phyloP scores from a whole-genome alignment of 2,888 invertebrate genomes.

The Adelphocoris suturalis region DNA sequence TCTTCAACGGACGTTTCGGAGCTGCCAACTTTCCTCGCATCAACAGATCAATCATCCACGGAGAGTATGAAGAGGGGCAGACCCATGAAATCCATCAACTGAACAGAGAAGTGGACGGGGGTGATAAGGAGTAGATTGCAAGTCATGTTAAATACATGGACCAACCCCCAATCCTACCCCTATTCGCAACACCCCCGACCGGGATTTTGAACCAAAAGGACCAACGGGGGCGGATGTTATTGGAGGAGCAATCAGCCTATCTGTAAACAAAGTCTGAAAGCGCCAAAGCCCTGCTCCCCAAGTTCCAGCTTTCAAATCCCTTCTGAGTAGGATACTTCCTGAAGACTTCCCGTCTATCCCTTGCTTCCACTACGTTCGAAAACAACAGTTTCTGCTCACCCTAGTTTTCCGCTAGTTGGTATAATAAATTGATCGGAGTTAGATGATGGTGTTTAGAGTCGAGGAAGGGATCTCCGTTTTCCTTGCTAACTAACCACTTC shows the following conservation, averaged over 20 bases:
- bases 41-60: constrained; percentile 27
- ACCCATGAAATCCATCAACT: constrained; percentile 12
- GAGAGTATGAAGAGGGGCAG: not conserved
- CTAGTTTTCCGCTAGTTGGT: constrained; percentile 28
- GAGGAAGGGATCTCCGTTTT: not conserved
- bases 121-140: constrained; percentile 23
- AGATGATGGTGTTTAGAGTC: not conserved
- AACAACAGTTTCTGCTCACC: constrained; percentile 28
- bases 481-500: constrained; percentile 23
- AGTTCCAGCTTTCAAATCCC: constrained; percentile 11
- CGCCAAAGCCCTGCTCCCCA: constrained; percentile 28
- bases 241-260: constrained; percentile 62
- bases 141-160: constrained; percentile 35
- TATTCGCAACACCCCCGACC: not conserved
- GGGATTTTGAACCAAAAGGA: constrained; percentile 14
- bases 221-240: constrained; percentile 40
- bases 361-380: not conserved
- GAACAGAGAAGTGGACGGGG: not conserved
- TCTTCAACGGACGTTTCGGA: not conserved
- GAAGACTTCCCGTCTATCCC: not conserved
- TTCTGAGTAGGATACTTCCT: constrained; percentile 33
- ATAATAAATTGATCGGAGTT: constrained; percentile 27
- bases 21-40: not conserved
- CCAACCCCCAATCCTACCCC: not conserved
- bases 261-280: constrained; percentile 60